Evolutionary conservation across 2,113 vertebrate genomes (phyloP).

Genomic region (Trachemys scripta): DNA sequence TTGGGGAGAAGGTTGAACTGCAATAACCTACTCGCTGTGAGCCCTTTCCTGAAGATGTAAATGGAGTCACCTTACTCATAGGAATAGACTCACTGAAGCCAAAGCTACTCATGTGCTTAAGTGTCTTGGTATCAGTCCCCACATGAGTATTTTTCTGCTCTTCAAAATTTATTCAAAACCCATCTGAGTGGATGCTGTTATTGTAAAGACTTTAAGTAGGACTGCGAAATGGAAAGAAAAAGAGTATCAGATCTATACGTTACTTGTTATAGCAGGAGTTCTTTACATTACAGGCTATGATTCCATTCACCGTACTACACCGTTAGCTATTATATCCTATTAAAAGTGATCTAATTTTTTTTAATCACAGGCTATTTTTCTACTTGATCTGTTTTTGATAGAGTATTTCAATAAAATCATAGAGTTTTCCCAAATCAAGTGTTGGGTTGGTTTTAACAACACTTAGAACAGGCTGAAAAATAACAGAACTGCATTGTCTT

Average conservation of each 20-base stretch:
- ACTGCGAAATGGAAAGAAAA: not conserved
- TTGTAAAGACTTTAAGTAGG: not conserved
- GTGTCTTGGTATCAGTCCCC: not conserved
- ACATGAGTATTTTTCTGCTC: not conserved
- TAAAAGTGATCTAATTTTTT: not conserved
- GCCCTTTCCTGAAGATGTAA: not conserved
- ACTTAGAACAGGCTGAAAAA: not conserved
- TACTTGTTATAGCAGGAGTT: not conserved
- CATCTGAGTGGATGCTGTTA: rapidly evolving
- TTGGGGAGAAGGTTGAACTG: not conserved
- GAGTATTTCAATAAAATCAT: not conserved
- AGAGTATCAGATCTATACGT: rapidly evolving
- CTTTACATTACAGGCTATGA: rapidly evolving
- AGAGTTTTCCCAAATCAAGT: not conserved
- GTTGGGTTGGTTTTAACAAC: not conserved
- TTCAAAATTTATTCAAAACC: not conserved
- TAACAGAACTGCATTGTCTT: not conserved
- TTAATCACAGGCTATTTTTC: not conserved
- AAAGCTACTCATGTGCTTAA: rapidly evolving
- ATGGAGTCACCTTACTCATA: not conserved
- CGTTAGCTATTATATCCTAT: rapidly evolving
- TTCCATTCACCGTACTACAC: rapidly evolving
- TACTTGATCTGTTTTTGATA: not conserved
- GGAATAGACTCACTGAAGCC: not conserved
- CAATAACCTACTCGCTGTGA: not conserved